Percentiles rank a stretch among this genome's conserved stretches.
Conservation (phyloP, 2,113 vertebrate genomes). For the Lichenostomus cassidix region DNA sequence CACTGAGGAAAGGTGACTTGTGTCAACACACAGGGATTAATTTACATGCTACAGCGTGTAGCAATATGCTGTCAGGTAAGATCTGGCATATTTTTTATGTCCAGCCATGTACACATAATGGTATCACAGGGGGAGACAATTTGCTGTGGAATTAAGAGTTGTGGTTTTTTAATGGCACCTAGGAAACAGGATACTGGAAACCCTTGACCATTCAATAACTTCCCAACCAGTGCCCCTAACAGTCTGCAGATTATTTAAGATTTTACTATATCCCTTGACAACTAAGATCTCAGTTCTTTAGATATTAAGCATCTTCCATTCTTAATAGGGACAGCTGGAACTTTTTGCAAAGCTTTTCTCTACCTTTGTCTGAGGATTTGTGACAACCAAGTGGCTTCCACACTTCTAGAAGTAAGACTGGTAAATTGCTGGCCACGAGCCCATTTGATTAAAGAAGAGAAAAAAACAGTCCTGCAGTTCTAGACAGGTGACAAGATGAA, state of each 20-base stretch:
- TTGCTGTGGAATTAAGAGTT: neutral
- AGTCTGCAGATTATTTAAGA: neutral
- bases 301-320: neutral
- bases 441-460: neutral
- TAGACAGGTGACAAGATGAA: neutral
- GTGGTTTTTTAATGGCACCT: neutral
- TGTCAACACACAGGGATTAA: neutral
- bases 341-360: neutral
- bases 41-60: neutral
- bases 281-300: neutral
- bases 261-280: neutral
- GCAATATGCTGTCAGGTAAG: neutral
- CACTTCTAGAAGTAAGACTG: neutral
- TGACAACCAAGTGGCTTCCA: neutral
- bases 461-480: neutral
- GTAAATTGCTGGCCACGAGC: neutral
- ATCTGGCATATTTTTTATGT: neutral
- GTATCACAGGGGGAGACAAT: neutral
- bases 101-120: neutral
- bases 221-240: neutral
- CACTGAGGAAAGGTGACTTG: neutral
- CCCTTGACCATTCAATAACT: neutral
- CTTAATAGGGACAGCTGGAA: neutral
- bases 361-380: neutral
- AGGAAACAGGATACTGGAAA: neutral